Base-by-base conservation (phyloP, 2,113 vertebrate species). In the Cynopterus brachyotis region DNA sequence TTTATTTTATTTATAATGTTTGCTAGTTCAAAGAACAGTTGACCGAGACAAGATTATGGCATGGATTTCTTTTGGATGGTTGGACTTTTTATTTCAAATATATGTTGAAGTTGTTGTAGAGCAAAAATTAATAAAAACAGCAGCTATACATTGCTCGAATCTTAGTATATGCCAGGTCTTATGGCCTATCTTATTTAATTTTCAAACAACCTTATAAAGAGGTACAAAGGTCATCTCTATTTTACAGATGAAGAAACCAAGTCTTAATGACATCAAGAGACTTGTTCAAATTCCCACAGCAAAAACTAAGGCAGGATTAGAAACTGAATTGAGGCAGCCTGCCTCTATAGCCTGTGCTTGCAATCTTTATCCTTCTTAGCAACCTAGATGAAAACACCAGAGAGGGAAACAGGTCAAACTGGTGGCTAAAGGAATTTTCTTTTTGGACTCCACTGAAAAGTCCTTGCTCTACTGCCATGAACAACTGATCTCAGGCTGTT, bases 81-180 rank as follows among this genome's bases (percentile, higher is more conserved):
- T 84, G 50, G 13, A 42, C 67, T 67, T 84, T 97, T 70, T 62
- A 55, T 89, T 94, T 93, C 57, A 45, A 86, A 84, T 42, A 15
- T 20, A 55, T 84, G 60, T 89, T 4, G 6, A 84, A 66, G 17
- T 72, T 85, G 69, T 62, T 85, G 53, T 72, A 59, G 35, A n/a
- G 12, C 45, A 13, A 91, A 28, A 92, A 76, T 30, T 26, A 32
- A 42, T 19, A 47, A 22, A 13, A 57, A 60, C 13, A 67, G 55
- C 15, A 66, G 72, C 19, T 81, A 10, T 22, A 59, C 0, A 5
- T 9, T 67, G 37, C 50, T 17, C 32, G 45, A 69, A 53, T 93
- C 45, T 94, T 80, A n/a, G 59, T 59, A 73, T 32, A 75, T 42
- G 13, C 24, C 88, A 94, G 37, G 42, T 19, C 50, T 85, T 75